A percentile compares a stretch with the other conserved stretches of the same genome.
phyloP scores from a whole-genome alignment of 2,888 invertebrate genomes.

The Lasioglossum vierecki region DNA sequence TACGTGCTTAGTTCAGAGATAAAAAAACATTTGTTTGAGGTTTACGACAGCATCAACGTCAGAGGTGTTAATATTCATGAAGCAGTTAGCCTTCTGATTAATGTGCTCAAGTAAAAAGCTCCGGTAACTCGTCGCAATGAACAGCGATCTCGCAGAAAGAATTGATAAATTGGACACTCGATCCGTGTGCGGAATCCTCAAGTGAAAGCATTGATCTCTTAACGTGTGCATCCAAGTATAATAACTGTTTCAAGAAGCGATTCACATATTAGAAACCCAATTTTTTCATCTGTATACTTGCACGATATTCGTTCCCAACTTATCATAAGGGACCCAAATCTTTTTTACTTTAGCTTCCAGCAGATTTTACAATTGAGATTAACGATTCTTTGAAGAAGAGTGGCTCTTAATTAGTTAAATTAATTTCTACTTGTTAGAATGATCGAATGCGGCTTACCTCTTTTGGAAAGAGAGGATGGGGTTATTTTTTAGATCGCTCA shows the following conservation, averaged over 20 bases:
- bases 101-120: background rate
- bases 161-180: background rate
- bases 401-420: background rate
- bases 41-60: background rate
- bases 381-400: too few species aligned
- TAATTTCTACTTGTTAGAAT: background rate
- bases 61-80: background rate
- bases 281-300: too few species aligned
- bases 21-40: background rate
- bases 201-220: too few species aligned
- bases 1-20: background rate
- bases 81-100: background rate
- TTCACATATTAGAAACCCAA: too few species aligned
- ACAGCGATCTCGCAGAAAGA: background rate
- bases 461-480: slow-evolving; percentile 94
- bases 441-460: slow-evolving; percentile 85
- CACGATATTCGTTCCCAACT: too few species aligned
- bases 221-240: too few species aligned
- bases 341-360: too few species aligned
- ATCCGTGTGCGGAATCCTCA: background rate
- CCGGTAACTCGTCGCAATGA: background rate
- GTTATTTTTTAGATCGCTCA: slow-evolving; percentile 93
- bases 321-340: too few species aligned
- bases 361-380: too few species aligned
- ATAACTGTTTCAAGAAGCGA: too few species aligned